phyloP scores from a whole-genome alignment of 2,888 invertebrate species.

The Hipparchia semele region DNA sequence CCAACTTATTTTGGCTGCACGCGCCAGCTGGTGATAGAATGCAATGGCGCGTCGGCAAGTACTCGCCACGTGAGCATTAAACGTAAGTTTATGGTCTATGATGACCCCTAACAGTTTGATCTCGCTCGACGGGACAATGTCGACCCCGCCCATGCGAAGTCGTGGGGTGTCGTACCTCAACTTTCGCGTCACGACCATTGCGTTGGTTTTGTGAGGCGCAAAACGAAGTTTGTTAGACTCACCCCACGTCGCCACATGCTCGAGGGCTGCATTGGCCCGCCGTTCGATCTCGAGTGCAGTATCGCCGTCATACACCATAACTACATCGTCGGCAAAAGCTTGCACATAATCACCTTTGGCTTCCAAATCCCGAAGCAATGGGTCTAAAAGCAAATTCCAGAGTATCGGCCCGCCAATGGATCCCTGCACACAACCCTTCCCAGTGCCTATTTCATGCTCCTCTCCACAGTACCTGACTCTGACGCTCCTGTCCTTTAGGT shows the following conservation, averaged over 20 bases:
- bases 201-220: too few species aligned
- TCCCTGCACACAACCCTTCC: too few species aligned
- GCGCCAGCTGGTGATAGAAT: slow-evolving; percentile 1
- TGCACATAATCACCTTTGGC: background rate
- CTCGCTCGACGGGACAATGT: background rate
- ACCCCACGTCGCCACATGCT: background rate
- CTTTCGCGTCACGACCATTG: too few species aligned
- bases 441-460: too few species aligned
- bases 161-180: too few species aligned
- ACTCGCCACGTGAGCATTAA: background rate
- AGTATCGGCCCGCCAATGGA: too few species aligned
- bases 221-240: background rate
- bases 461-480: too few species aligned
- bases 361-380: background rate
- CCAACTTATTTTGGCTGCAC: slow-evolving; percentile 12
- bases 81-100: background rate
- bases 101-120: background rate
- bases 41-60: background rate
- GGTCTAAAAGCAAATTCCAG: too few species aligned
- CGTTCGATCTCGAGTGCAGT: background rate
- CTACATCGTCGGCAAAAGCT: too few species aligned
- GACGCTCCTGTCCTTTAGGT: too few species aligned
- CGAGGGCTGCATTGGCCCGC: background rate
- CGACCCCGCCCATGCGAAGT: background rate
- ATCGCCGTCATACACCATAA: too few species aligned